Conservation (phyloP, 2,888 invertebrate species). For the Epiblema foenella region DNA sequence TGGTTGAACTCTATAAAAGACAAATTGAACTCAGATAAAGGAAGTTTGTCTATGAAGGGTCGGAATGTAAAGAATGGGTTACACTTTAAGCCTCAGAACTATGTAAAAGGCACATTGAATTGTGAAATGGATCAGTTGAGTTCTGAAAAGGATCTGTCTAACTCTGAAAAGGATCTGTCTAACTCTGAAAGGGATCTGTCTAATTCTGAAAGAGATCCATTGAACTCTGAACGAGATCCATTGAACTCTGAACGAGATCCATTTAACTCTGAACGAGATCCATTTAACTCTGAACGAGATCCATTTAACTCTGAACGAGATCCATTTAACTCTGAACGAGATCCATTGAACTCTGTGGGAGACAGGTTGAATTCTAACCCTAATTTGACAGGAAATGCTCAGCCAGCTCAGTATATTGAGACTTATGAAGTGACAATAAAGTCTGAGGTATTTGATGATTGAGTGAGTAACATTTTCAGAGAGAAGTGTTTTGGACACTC, state of each 20-base stretch:
- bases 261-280: background rate
- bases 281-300: background rate
- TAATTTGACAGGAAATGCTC: background rate
- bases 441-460: background rate
- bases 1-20: background rate
- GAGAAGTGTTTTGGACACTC: background rate
- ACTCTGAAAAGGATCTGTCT: background rate
- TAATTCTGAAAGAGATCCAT: background rate
- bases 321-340: background rate
- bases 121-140: background rate
- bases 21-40: background rate
- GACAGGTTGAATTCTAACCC: background rate
- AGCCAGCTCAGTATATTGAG: background rate
- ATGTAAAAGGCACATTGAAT: background rate
- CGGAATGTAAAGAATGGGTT: background rate
- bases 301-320: background rate
- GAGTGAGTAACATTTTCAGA: background rate
- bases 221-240: background rate
- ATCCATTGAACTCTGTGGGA: background rate
- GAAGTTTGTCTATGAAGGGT: background rate
- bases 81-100: background rate
- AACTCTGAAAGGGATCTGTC: background rate
- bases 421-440: background rate
- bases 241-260: background rate
- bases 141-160: background rate